phyloP scores from a whole-genome alignment of 1,140 invertebrate genomes.

The Cheumatopsyche charites region DNA sequence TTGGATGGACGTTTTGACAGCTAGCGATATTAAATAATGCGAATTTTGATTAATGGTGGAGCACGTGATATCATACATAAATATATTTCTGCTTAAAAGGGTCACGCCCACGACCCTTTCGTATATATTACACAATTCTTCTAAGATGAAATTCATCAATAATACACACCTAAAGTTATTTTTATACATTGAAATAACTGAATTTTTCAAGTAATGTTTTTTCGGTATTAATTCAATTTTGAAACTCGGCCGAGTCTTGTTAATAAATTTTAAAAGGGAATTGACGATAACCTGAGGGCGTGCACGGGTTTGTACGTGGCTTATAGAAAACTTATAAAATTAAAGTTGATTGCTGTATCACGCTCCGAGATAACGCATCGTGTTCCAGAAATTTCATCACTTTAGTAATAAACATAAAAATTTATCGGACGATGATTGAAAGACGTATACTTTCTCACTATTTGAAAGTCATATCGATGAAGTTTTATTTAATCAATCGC shows the following conservation, averaged over 20 bases:
- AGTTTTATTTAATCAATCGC: too few species aligned
- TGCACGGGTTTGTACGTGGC: conserved; percentile 8
- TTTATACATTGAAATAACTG: too few species aligned
- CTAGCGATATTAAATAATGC: conserved; percentile 47
- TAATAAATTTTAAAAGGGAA: not conserved
- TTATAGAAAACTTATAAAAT: conserved; percentile 31
- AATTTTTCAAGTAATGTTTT: too few species aligned
- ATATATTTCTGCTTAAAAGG: not conserved
- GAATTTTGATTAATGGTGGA: conserved; percentile 46
- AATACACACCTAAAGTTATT: too few species aligned
- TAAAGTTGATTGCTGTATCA: conserved; percentile 31
- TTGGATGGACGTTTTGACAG: conserved; percentile 44
- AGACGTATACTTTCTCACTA: too few species aligned
- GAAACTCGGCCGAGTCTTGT: not conserved
- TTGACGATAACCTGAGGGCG: conserved; percentile 2
- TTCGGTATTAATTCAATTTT: too few species aligned
- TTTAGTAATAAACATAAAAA: too few species aligned
- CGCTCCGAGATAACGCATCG: conserved; percentile 22
- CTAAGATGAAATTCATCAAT: not conserved
- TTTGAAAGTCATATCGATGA: too few species aligned
- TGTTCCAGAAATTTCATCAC: conserved; percentile 12
- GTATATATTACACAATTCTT: not conserved
- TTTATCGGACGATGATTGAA: too few species aligned
- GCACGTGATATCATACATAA: not conserved
- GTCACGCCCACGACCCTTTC: conserved; percentile 19